Conservation (phyloP, 2,888 invertebrate species). For the Melinaea menophilus region DNA sequence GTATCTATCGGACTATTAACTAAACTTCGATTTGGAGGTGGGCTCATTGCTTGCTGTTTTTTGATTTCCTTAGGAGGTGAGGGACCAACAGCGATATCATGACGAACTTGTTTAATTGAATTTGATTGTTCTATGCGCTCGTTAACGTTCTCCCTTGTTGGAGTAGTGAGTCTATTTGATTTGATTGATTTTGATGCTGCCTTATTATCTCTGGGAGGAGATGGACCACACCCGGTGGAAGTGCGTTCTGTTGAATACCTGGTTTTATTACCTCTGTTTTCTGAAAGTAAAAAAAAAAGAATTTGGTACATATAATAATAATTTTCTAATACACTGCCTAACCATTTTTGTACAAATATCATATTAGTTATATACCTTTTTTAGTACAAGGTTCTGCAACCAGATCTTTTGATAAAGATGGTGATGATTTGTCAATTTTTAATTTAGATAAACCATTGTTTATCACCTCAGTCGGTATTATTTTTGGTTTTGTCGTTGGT, state of each 20-base stretch:
- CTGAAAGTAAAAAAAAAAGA: slow-evolving; percentile 15
- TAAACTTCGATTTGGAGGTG: slow-evolving; percentile 14
- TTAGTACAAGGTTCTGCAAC: slow-evolving; percentile 47
- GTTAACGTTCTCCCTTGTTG: slow-evolving; percentile 59
- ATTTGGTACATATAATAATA: neutral
- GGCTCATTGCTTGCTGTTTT: slow-evolving; percentile 26
- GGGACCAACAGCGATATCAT: slow-evolving; percentile 65
- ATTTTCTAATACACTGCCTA: neutral
- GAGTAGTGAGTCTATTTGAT: slow-evolving; percentile 55
- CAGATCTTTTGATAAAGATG: slow-evolving; percentile 28
- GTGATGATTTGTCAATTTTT: slow-evolving; percentile 35
- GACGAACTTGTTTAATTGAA: slow-evolving; percentile 36
- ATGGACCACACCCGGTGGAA: slow-evolving; percentile 81
- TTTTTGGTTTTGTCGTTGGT: slow-evolving; percentile 65
- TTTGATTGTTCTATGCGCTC: slow-evolving; percentile 30
- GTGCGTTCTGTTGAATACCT: slow-evolving; percentile 25
- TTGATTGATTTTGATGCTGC: slow-evolving; percentile 38
- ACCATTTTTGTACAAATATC: neutral
- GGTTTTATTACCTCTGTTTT: slow-evolving; percentile 20
- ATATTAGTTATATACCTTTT: slow-evolving; percentile 74
- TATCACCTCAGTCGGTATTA: slow-evolving; percentile 36
- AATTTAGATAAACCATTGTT: slow-evolving; percentile 42
- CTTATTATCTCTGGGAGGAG: slow-evolving; percentile 74
- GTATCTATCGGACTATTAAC: slow-evolving; percentile 13
- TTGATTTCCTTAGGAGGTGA: slow-evolving; percentile 60